phyloP scores from a whole-genome alignment of 1,140 invertebrate genomes.

The Pseudomyrmex dendroicus region DNA sequence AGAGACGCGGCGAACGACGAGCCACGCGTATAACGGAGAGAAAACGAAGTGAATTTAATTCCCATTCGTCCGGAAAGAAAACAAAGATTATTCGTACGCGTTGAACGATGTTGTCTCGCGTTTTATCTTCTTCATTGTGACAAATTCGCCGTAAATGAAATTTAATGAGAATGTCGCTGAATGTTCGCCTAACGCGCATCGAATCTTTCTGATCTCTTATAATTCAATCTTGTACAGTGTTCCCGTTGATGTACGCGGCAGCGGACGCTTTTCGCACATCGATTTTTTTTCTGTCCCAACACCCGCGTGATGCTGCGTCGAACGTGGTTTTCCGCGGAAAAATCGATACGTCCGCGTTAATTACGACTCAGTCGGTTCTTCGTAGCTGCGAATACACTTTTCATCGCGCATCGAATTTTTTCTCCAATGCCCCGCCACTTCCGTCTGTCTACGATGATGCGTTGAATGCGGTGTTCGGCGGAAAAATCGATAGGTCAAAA shows the following conservation, averaged over 20 bases:
- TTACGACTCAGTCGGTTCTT: too few species aligned
- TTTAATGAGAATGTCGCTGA: neutral
- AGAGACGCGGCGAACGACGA: conserved; percentile 5
- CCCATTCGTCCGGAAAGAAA: conserved; percentile 53
- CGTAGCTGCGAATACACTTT: too few species aligned
- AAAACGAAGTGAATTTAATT: conserved; percentile 54
- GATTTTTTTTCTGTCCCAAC: neutral
- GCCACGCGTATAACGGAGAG: conserved; percentile 9
- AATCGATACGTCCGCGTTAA: too few species aligned
- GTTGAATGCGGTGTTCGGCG: too few species aligned
- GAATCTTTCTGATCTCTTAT: neutral
- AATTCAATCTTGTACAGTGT: neutral
- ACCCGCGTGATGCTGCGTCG: too few species aligned
- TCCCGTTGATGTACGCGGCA: too few species aligned
- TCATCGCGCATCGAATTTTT: too few species aligned
- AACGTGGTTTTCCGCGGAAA: too few species aligned
- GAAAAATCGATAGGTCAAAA: too few species aligned
- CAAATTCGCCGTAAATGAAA: neutral
- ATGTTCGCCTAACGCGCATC: too few species aligned
- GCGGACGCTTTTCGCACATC: neutral
- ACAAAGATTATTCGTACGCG: conserved; percentile 55
- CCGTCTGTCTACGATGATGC: too few species aligned
- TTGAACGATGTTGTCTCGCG: neutral
- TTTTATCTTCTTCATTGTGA: conserved; percentile 33
- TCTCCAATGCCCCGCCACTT: too few species aligned